A percentile compares a stretch with the other conserved stretches of the same genome.
phyloP scores from a whole-genome alignment of 2,888 invertebrate genomes.

The Ecliptopera silaceata region DNA sequence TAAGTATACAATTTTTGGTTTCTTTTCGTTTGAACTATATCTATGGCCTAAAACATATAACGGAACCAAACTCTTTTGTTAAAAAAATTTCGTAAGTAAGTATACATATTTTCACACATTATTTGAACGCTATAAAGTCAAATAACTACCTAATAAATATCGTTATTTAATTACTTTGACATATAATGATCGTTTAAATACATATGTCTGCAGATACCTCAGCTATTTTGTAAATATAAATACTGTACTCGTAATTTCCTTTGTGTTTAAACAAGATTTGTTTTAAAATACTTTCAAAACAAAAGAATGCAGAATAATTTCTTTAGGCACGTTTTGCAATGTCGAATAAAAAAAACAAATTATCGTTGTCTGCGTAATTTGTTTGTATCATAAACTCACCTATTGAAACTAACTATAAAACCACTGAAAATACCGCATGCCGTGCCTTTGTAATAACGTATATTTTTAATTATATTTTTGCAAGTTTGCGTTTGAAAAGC shows the following conservation, averaged over 20 bases:
- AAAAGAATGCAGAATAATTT: conserved; percentile 24
- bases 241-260: no score
- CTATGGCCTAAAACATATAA: conserved; percentile 8
- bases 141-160: no score
- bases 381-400: conserved; percentile 36
- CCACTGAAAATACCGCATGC: conserved; percentile 37
- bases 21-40: conserved; percentile 9
- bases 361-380: conserved; percentile 30
- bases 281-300: conserved; percentile 23
- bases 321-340: conserved; percentile 38
- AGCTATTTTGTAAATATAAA: no score
- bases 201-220: conserved; percentile 13
- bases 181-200: conserved; percentile 6
- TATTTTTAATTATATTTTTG: not conserved
- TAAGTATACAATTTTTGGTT: conserved; percentile 17
- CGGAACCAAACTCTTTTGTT: not conserved
- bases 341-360: conserved; percentile 33
- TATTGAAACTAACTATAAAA: conserved; percentile 55
- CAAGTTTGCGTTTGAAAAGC: not conserved
- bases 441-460: conserved; percentile 48
- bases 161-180: no score
- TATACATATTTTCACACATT: no score
- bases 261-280: no score
- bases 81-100: no score
- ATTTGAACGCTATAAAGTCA: no score